Conservation (phyloP, 2,888 invertebrate genomes). For the Nipponacmea schrenckii region DNA sequence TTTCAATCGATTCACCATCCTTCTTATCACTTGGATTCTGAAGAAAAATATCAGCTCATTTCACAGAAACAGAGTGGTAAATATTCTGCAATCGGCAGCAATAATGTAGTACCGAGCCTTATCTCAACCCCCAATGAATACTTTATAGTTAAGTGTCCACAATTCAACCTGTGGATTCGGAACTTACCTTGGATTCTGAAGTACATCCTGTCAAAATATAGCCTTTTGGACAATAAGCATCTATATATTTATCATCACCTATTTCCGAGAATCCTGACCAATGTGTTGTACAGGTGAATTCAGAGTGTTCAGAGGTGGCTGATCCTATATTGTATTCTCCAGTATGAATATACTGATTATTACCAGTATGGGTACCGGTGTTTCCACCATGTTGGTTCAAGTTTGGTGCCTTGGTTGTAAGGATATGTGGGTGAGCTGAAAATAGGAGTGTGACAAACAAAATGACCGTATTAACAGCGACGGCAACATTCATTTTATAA, state of each 20-base stretch:
- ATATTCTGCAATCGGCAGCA: too few relatives aligned
- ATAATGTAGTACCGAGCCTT: too few relatives aligned
- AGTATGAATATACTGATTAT: constrained; percentile 24
- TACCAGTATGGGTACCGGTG: constrained; percentile 6
- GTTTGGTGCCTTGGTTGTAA: not conserved
- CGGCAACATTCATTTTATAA: too few relatives aligned
- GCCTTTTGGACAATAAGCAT: constrained; percentile 22
- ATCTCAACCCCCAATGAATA: too few relatives aligned
- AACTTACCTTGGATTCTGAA: constrained; percentile 22
- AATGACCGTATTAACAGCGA: too few relatives aligned
- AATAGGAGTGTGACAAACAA: not conserved
- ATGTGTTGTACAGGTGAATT: constrained; percentile 25
- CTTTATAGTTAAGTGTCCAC: too few relatives aligned
- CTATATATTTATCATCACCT: constrained; percentile 30
- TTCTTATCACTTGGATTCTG: not conserved
- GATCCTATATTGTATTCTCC: constrained; percentile 25
- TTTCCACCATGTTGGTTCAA: not conserved
- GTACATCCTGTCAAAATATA: constrained; percentile 35
- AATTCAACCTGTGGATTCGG: too few relatives aligned
- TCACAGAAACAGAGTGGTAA: too few relatives aligned
- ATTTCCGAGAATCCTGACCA: constrained; percentile 28
- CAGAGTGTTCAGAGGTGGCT: constrained; percentile 9
- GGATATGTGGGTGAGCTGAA: not conserved
- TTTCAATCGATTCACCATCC: not conserved
- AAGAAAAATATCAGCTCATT: not conserved